These are phyloP conservation scores for Drosophila rellima DNA, from an alignment of 2,888 invertebrate species.

Conservation along the genomic window DNA sequence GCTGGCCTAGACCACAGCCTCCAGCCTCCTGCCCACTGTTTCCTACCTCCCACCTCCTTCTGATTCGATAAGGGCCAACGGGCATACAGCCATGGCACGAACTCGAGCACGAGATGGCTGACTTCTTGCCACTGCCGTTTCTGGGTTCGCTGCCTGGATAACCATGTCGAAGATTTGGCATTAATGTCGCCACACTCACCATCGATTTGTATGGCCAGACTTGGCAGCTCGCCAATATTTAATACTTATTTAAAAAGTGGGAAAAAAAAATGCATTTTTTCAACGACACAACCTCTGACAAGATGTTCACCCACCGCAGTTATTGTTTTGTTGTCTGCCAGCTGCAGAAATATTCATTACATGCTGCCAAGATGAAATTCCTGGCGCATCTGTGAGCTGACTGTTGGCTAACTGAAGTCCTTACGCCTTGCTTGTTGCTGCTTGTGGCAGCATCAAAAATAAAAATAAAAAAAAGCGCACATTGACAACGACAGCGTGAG, in stretches of 20 bases:
- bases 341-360: conserved; percentile 68
- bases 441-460: conserved; percentile 33
- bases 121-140: conserved; percentile 38
- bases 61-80: conserved; percentile 21
- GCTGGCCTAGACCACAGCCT: conserved; percentile 56
- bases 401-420: conserved; percentile 19
- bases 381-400: conserved; percentile 10
- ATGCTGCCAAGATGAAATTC: conserved; percentile 8
- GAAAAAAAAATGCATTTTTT: conserved; percentile 46
- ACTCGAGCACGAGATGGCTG: conserved; percentile 41
- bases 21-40: conserved; percentile 7
- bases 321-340: conserved; percentile 57
- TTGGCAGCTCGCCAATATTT: conserved; percentile 69
- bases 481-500: conserved; percentile 51
- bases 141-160: conserved; percentile 41
- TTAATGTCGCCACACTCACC: conserved; percentile 61
- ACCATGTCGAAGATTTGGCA: conserved; percentile 68
- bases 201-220: conserved; percentile 52
- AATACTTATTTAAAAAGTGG: conserved; percentile 21
- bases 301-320: conserved; percentile 67
- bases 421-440: conserved; percentile 34
- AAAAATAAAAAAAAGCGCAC: conserved; percentile 60
- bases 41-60: neutral
- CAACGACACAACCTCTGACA: conserved; percentile 53
- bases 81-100: conserved; percentile 38